Base-by-base conservation (phyloP, 1,140 invertebrate species). In the Neodiprion fabricii region DNA sequence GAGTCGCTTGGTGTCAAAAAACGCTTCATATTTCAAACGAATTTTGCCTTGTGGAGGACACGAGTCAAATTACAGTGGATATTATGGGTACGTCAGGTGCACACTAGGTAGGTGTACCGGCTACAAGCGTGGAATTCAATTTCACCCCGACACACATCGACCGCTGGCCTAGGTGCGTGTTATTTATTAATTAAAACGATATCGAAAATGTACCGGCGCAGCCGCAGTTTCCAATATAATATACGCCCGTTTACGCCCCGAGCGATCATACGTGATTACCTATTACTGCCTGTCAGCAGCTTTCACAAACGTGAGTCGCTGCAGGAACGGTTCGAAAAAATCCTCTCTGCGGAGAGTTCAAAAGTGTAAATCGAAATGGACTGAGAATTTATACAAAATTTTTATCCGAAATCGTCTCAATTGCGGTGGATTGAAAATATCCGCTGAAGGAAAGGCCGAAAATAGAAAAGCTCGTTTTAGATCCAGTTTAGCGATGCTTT, bases 181-280 rank as follows among this genome's bases (percentile, higher is more conserved):
- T 61, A 67, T 76, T 77, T 75, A 80, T 81, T 81, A 81, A 81
- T 81, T 79, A 80, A 81, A 67, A 71, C 17, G 10, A 48, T 73
- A 71, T 78, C 66, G 66, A 78, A 74, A 76, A 78, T 76, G 74
- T 40, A 40, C 28, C 28, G 5, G 28, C 28, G 28, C 28, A 40
- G 28, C 28, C 28, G 5, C 28, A 40, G 5, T 40, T 40, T 40
- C 28, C 28, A 5, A 40, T 40, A 40, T 40, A 40, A 40, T 40
- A 40, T 40, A 40, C 28, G 28, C 28, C 28, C 28, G 28, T 40
- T 40, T 40, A 40, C 28, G 28, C 28, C 28, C 28, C 28, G 28
- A 40, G 28, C 28, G 53, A 9, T 14, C 53, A 61, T 17, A 17
- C 53, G 5, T 17, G 53, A 61, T 61, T 9, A 17, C 53, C 28